A percentile compares a stretch with the other conserved stretches of the same genome.
Conservation (phyloP, 2,888 invertebrate genomes). For the Himalopsyche anomala region DNA sequence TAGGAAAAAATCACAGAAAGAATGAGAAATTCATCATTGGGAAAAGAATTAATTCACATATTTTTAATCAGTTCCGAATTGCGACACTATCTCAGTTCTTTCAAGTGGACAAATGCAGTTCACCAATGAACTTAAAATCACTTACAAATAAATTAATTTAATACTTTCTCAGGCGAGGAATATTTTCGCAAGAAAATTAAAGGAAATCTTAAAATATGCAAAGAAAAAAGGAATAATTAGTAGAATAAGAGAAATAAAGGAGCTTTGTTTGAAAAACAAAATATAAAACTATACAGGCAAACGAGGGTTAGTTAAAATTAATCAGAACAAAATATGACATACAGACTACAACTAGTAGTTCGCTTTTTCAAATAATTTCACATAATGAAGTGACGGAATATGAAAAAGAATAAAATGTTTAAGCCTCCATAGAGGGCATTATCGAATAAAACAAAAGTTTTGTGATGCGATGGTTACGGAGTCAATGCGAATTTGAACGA, state of each 20-base stretch:
- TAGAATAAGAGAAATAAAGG: background rate
- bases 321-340: too few relatives aligned
- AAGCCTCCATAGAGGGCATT: too few relatives aligned
- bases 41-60: constrained; percentile 43
- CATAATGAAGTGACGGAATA: too few relatives aligned
- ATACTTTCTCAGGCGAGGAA: constrained; percentile 27
- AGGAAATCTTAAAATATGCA: background rate
- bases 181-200: background rate
- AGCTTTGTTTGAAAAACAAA: background rate
- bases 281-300: background rate
- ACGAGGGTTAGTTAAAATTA: background rate
- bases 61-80: constrained; percentile 22
- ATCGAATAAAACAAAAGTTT: too few relatives aligned
- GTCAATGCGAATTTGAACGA: constrained; percentile 3
- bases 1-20: constrained; percentile 31
- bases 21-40: constrained; percentile 28
- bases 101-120: constrained; percentile 58
- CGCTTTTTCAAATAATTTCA: too few relatives aligned
- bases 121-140: constrained; percentile 51
- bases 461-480: background rate
- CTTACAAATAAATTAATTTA: constrained; percentile 45
- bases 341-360: too few relatives aligned
- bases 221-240: background rate
- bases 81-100: constrained; percentile 51
- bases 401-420: too few relatives aligned